Base-by-base conservation (phyloP, 2,797 vertebrate species). In the Gobionotothen gibberifrons region DNA sequence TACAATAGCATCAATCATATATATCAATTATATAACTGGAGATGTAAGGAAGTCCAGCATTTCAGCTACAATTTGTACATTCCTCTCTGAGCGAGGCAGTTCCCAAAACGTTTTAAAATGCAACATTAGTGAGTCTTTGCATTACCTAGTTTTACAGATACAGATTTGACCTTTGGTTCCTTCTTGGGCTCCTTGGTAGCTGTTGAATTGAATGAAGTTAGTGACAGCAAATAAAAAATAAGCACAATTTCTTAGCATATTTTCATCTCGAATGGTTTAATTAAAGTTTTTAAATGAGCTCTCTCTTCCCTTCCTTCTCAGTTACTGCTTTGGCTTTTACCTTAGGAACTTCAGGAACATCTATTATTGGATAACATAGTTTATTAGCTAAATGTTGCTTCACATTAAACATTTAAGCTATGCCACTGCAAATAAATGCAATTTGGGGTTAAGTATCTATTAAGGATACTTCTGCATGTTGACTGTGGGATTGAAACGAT, bases 321-420 rank as follows among this genome's bases (percentile, higher is more conserved):
- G 72, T 61, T 70, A 76, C 74, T 68, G 72, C 56, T 86, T 85
- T 89, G 19, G 39, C 72, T 26, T 14, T 47, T 36, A 75, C 66
- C 42, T 81, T 78, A 9, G 58, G 54, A 51, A 53, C 69, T 19
- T 81, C 54, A 61, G 78, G 74, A 79, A 32, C 57, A 3, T 29
- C 29, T 29, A 29, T 5, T 4, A 3, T 29, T 29, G 29, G 29
- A 29, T 5, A 29, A 29, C 26, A 47, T 3, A 29, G 72, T 59
- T 32, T 0, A 69, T 39, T 13, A 52, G 1, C 29, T 54, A 1
- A 42, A 60, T 2, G 39, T 54, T 48, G 2, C 6, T 11, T 43
- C 2, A 36, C 4, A 62, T 26, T 17, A 29, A 52, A 66, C 22
- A 22, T 36, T 7, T 36, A 36, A 40, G 32, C 32, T 36, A 36